Conservation (phyloP, 1,140 invertebrate species). For the Megalopta genalis region DNA sequence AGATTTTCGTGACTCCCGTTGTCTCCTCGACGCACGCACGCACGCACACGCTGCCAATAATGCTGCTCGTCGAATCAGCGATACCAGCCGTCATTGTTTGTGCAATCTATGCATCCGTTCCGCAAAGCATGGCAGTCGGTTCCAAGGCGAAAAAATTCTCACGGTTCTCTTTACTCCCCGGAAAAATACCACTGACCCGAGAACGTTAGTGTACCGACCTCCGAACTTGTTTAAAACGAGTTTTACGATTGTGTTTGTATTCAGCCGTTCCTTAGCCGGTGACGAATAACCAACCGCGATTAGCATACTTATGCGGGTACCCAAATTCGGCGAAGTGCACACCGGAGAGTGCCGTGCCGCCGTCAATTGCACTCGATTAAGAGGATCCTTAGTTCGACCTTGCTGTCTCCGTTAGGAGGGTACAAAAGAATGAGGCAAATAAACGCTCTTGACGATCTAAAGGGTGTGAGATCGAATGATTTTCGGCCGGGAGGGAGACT, state of each 20-base stretch:
- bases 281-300: constrained; percentile 52
- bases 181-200: constrained; percentile 32
- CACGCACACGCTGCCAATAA: not conserved
- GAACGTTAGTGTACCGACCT: constrained; percentile 50
- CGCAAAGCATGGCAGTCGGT: constrained; percentile 13
- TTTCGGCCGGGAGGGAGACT: not conserved
- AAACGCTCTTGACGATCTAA: constrained; percentile 23
- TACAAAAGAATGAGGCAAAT: constrained; percentile 38
- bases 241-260: constrained; percentile 45
- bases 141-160: constrained; percentile 43
- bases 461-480: constrained; percentile 11
- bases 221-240: constrained; percentile 51
- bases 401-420: constrained; percentile 33
- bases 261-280: constrained; percentile 28
- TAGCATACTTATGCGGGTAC: constrained; percentile 62
- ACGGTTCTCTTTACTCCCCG: constrained; percentile 18
- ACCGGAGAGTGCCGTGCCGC: constrained; percentile 1
- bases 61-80: not conserved
- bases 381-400: constrained; percentile 48
- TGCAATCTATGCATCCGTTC: constrained; percentile 9
- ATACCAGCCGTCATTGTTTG: not conserved
- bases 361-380: constrained; percentile 46
- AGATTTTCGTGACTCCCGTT: not conserved
- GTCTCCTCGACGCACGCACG: not conserved
- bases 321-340: constrained; percentile 51